phyloP scores from a whole-genome alignment of 2,888 invertebrate genomes.

The Xanthorhoe designata region DNA sequence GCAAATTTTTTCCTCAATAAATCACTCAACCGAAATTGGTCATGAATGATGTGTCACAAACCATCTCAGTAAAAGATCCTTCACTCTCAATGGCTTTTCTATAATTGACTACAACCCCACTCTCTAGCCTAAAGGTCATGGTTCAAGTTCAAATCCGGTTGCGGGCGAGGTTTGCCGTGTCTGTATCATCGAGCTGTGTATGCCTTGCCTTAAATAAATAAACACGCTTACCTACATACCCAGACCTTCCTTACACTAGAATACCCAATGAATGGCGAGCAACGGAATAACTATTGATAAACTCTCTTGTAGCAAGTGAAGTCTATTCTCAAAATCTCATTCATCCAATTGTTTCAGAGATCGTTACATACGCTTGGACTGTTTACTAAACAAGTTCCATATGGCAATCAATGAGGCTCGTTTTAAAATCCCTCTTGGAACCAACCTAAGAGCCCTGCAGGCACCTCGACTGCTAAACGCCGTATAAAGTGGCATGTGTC shows the following conservation, averaged over 20 bases:
- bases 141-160: conserved; percentile 19
- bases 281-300: neutral
- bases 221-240: neutral
- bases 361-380: neutral
- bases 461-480: conserved; percentile 50
- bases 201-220: neutral
- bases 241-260: neutral
- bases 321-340: neutral
- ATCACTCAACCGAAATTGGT: neutral
- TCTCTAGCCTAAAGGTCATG: conserved; percentile 15
- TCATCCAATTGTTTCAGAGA: neutral
- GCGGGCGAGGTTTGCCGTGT: conserved; percentile 3
- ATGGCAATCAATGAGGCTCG: neutral
- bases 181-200: neutral
- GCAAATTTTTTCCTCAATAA: neutral
- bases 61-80: neutral
- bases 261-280: neutral
- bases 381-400: neutral
- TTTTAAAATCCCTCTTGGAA: conserved; percentile 1
- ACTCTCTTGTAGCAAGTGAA: neutral
- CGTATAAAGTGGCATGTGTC: conserved; percentile 57
- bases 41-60: neutral
- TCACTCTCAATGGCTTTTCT: conserved; percentile 1
- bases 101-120: conserved; percentile 3
- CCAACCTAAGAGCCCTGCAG: conserved; percentile 44